These are phyloP conservation scores for Ditylenchus weischeri DNA, from an alignment of 2,888 invertebrate genomes.

Conservation along the genomic window DNA sequence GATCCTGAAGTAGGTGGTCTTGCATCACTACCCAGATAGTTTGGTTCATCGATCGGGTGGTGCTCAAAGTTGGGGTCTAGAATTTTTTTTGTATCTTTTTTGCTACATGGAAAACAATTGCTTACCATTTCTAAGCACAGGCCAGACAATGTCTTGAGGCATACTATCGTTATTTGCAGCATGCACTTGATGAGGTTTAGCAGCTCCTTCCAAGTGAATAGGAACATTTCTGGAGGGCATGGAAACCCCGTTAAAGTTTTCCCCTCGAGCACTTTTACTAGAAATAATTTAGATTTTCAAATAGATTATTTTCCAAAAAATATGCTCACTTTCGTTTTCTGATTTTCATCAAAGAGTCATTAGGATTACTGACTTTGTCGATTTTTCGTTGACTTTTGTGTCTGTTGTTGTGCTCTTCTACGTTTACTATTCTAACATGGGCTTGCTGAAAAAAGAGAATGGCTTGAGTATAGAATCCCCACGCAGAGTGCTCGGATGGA, in stretches of 20 bases:
- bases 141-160: conserved; percentile 1
- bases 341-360: conserved; percentile 31
- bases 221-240: too few relatives aligned
- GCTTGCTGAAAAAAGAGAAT: conserved; percentile 9
- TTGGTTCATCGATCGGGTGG: too few relatives aligned
- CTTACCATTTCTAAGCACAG: not conserved
- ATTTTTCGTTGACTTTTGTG: conserved; percentile 22
- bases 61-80: too few relatives aligned
- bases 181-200: not conserved
- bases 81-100: too few relatives aligned
- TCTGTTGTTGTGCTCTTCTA: conserved; percentile 47
- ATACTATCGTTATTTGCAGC: not conserved
- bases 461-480: too few relatives aligned
- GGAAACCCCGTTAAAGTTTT: not conserved
- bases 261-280: not conserved
- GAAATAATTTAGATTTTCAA: not conserved
- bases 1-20: too few relatives aligned
- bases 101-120: not conserved
- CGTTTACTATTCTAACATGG: conserved; percentile 37
- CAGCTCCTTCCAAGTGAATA: too few relatives aligned
- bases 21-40: too few relatives aligned
- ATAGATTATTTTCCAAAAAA: not conserved
- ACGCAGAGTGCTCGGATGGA: too few relatives aligned
- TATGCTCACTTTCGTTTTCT: conserved; percentile 21
- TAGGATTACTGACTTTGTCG: conserved; percentile 28